These are phyloP conservation scores for Amblyraja radiata DNA, from an alignment of 2,797 vertebrate genomes.

Conservation along the genomic window DNA sequence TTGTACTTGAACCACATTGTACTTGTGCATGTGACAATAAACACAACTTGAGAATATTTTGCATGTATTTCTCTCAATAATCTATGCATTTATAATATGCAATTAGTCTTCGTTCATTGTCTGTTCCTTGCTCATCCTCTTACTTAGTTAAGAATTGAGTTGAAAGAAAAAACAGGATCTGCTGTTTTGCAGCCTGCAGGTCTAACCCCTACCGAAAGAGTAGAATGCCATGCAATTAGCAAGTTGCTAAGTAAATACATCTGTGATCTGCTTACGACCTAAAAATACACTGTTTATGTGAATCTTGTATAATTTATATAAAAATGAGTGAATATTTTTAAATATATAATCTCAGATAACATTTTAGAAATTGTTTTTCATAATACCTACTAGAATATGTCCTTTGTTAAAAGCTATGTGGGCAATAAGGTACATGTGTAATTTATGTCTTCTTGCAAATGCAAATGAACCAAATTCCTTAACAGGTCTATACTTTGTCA, in stretches of 20 bases:
- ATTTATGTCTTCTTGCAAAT: background rate
- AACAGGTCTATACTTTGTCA: background rate
- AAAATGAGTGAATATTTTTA: background rate
- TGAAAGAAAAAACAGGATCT: background rate
- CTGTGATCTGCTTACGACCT: background rate
- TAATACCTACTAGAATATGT: background rate
- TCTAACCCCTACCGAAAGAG: background rate
- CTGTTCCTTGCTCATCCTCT: background rate
- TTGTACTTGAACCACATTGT: no score
- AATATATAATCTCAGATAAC: background rate
- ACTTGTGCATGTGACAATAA: no score
- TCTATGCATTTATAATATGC: background rate
- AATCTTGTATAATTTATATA: background rate
- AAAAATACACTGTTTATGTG: background rate
- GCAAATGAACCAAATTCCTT: background rate
- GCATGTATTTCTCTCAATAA: background rate
- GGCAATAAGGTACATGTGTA: background rate
- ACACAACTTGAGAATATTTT: no score
- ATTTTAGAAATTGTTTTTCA: background rate
- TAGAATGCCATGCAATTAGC: background rate
- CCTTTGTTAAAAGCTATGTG: background rate
- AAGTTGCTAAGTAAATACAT: background rate
- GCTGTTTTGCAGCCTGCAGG: background rate
- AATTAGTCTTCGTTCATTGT: background rate
- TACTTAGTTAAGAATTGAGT: background rate